Conservation (phyloP, 2,888 invertebrate genomes). For the Pelosia muscerda region DNA sequence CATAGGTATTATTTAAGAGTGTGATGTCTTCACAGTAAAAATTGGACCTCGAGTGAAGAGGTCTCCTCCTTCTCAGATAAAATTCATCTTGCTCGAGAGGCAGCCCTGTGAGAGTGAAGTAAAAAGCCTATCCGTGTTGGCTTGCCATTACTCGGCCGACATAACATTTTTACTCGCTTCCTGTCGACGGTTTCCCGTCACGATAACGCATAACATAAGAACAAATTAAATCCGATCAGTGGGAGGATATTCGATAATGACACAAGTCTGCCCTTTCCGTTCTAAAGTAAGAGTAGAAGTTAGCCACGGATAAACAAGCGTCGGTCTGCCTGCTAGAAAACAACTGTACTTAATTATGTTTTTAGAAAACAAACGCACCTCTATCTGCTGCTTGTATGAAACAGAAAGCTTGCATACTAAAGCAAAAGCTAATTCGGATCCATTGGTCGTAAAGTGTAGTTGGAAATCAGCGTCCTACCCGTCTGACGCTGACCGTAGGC, state of each 20-base stretch:
- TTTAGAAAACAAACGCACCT: slow-evolving; percentile 17
- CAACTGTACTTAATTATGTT: slow-evolving; percentile 9
- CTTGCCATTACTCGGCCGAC: slow-evolving; percentile 60
- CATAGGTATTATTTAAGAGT: too few species aligned
- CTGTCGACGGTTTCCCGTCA: slow-evolving; percentile 70
- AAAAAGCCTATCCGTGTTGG: slow-evolving; percentile 50
- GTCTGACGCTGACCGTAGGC: too few species aligned
- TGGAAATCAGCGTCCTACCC: background rate
- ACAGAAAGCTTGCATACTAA: background rate
- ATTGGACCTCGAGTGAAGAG: background rate
- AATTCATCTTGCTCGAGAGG: slow-evolving; percentile 9
- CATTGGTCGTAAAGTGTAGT: background rate
- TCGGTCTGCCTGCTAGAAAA: slow-evolving; percentile 17
- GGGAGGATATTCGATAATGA: slow-evolving; percentile 67
- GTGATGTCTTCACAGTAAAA: too few species aligned
- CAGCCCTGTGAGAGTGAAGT: slow-evolving; percentile 48
- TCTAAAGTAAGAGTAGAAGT: slow-evolving; percentile 49
- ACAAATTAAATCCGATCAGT: slow-evolving; percentile 68
- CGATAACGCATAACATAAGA: slow-evolving; percentile 68
- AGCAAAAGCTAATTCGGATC: background rate
- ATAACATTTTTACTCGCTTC: slow-evolving; percentile 70
- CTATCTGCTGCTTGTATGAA: background rate
- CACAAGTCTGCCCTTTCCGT: slow-evolving; percentile 56
- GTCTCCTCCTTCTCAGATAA: background rate
- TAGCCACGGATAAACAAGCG: slow-evolving; percentile 17